Evolutionary conservation across 2,797 vertebrate genomes (phyloP).

Genomic region (Dermochelys coriacea): DNA sequence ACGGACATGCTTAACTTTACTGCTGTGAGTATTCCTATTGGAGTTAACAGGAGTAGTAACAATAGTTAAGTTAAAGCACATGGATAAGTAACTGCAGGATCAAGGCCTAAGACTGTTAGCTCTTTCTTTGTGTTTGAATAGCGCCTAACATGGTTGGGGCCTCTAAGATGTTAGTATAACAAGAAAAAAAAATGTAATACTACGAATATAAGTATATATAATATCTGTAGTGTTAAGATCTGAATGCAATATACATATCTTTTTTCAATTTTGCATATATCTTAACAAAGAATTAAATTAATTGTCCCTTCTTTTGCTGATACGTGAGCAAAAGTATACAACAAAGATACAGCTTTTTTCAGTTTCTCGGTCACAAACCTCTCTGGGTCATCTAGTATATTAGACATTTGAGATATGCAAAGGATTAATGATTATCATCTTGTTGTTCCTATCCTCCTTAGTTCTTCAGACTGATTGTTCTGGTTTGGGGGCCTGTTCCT

Average conservation of each 20-base stretch:
- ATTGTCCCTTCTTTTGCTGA: background rate
- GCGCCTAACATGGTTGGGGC: background rate
- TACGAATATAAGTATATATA: background rate
- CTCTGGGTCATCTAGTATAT: background rate
- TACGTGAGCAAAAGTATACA: background rate
- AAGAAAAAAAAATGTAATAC: background rate
- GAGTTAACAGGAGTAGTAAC: background rate
- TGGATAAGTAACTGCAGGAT: background rate
- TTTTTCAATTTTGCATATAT: background rate
- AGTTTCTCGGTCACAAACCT: background rate
- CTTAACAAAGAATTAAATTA: background rate
- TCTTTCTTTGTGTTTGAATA: background rate
- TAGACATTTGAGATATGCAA: too few species aligned
- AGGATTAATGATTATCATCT: too few species aligned
- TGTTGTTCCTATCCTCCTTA: background rate
- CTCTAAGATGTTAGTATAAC: background rate
- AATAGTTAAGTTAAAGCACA: background rate
- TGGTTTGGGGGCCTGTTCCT: background rate
- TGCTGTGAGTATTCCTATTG: background rate
- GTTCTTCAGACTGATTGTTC: background rate
- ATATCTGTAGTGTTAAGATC: background rate
- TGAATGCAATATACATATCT: background rate
- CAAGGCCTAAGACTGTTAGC: background rate
- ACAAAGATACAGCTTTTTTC: background rate
- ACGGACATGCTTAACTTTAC: background rate